These are phyloP conservation scores for Cacoxenus indagator DNA, from an alignment of 2,888 invertebrate species.

Conservation along the genomic window DNA sequence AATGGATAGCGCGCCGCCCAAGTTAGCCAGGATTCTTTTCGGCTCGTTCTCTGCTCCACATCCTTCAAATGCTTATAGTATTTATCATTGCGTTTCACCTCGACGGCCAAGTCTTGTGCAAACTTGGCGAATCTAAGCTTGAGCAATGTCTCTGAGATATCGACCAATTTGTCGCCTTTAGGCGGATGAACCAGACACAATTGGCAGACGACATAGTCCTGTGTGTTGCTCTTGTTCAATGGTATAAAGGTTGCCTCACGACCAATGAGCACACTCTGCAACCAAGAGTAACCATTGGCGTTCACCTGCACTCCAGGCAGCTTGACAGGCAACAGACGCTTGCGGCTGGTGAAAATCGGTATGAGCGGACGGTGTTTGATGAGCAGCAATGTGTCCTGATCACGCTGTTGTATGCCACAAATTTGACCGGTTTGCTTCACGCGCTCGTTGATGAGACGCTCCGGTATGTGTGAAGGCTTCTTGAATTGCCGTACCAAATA, in stretches of 20 bases:
- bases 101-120: conserved; percentile 50
- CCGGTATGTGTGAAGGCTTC: conserved; percentile 64
- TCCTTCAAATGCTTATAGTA: conserved; percentile 64
- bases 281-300: conserved; percentile 71
- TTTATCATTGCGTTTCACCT: conserved; percentile 53
- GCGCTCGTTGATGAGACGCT: conserved; percentile 60
- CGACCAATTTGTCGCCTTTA: conserved; percentile 57
- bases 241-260: conserved; percentile 71
- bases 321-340: conserved; percentile 58
- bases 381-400: conserved; percentile 58
- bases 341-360: conserved; percentile 57
- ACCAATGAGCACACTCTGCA: conserved; percentile 71
- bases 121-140: conserved; percentile 67
- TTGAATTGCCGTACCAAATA: conserved; percentile 65
- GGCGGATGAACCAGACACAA: conserved; percentile 68
- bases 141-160: conserved; percentile 66
- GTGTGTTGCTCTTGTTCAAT: conserved; percentile 61
- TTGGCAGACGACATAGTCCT: conserved; percentile 71
- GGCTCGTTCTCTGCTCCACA: conserved; percentile 55
- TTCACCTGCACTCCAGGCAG: conserved; percentile 66
- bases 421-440: conserved; percentile 63
- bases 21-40: conserved; percentile 49
- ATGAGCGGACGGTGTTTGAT: conserved; percentile 60
- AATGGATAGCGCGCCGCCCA: conserved; percentile 57
- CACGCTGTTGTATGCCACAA: conserved; percentile 56